Conservation (phyloP, 2,888 invertebrate species). For the Volucella bombylans region DNA sequence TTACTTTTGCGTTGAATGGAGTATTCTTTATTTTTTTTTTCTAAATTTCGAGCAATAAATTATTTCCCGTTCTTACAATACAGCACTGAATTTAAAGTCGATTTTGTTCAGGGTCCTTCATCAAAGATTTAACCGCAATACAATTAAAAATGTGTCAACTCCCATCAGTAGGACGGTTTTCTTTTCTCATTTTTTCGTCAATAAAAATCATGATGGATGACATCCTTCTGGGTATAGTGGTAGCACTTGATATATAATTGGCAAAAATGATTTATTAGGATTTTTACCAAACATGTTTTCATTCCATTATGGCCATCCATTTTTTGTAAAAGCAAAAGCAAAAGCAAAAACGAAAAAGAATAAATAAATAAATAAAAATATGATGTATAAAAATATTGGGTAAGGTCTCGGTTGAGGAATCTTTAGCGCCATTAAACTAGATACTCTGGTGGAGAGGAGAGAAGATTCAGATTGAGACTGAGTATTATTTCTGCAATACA, state of each 20-base stretch:
- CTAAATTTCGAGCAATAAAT: no score
- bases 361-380: constrained; percentile 1
- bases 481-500: constrained; percentile 49
- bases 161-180: constrained; percentile 27
- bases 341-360: background rate
- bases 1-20: no score
- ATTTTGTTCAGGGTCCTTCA: background rate
- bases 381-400: constrained; percentile 25
- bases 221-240: constrained; percentile 59
- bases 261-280: constrained; percentile 72
- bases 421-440: constrained; percentile 59
- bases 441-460: background rate
- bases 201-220: constrained; percentile 66
- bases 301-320: constrained; percentile 56
- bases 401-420: constrained; percentile 45
- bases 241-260: constrained; percentile 68
- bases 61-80: no score
- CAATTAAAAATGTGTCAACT: constrained; percentile 51
- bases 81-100: no score
- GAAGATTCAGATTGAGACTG: background rate
- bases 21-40: no score
- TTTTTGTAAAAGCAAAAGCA: no score
- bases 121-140: constrained; percentile 1
- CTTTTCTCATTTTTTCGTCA: constrained; percentile 24
- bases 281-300: constrained; percentile 57